Evolutionary conservation across 2,113 vertebrate species (phyloP).

Genomic region (Protobothrops mucrosquamatus): DNA sequence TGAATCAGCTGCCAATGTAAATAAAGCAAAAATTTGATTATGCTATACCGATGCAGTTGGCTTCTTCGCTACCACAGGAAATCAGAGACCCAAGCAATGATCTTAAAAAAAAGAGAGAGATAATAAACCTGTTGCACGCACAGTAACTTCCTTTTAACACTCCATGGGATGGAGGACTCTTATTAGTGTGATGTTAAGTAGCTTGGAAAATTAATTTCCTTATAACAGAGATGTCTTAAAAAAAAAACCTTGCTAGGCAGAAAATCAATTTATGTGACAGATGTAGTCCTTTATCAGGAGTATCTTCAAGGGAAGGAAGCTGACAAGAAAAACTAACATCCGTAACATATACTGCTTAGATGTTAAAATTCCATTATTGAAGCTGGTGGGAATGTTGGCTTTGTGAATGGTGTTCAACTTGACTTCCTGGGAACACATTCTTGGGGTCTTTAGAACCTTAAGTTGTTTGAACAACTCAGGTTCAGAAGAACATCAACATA

Average conservation of each 20-base stretch:
- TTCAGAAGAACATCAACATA: not conserved
- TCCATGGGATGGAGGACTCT: constrained; percentile 58
- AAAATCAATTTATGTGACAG: constrained; percentile 71
- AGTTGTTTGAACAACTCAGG: not conserved
- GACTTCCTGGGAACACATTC: not conserved
- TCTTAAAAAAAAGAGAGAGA: not conserved
- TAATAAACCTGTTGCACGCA: constrained; percentile 1
- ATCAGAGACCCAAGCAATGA: not conserved
- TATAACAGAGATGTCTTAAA: constrained; percentile 73
- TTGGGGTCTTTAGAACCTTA: constrained; percentile 34
- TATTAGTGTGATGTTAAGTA: constrained; percentile 69
- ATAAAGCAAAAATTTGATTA: not conserved
- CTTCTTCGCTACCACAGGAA: not conserved
- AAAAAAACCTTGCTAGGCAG: constrained; percentile 72
- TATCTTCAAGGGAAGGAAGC: constrained; percentile 57
- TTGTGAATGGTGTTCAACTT: not conserved
- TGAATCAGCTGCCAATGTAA: not conserved
- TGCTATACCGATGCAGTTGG: not conserved
- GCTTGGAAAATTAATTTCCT: constrained; percentile 75
- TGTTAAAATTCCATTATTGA: not conserved
- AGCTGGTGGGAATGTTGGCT: not conserved
- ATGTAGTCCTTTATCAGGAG: constrained; percentile 67
- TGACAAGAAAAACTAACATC: constrained; percentile 42
- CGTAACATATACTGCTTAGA: constrained; percentile 39
- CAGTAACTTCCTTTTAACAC: constrained; percentile 57